A percentile compares a stretch with the other conserved stretches of the same genome.
Conservation (phyloP, 1,140 invertebrate species). For the Tetraneura akinire region DNA sequence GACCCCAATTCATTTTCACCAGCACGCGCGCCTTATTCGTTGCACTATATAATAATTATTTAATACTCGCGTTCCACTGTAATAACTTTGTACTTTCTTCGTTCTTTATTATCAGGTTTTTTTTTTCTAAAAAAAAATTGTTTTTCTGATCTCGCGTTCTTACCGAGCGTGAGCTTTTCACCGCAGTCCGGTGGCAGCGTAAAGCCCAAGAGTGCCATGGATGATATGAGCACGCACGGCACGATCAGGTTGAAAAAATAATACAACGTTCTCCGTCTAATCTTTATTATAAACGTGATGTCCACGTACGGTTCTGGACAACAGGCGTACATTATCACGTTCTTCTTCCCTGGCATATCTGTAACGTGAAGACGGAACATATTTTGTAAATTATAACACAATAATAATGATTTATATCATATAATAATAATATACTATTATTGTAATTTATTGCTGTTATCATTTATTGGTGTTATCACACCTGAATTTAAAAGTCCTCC, state of each 20-base stretch:
- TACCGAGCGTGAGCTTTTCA: slow-evolving; percentile 97
- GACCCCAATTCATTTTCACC: no score
- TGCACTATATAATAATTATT: no score
- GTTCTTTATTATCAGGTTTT: neutral
- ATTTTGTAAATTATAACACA: no score
- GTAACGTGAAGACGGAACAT: slow-evolving; percentile 50
- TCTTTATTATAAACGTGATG: slow-evolving; percentile 96
- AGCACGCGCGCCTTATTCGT: no score
- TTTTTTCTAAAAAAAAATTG: no score
- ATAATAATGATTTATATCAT: no score
- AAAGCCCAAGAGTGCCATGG: slow-evolving; percentile 96
- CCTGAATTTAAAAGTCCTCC: no score
- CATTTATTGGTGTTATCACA: no score
- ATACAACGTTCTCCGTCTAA: slow-evolving; percentile 93
- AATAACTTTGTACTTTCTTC: neutral
- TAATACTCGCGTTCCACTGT: no score
- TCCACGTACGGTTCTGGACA: slow-evolving; percentile 95
- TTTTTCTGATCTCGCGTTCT: neutral
- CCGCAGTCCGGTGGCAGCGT: slow-evolving; percentile 97
- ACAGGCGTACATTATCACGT: slow-evolving; percentile 78
- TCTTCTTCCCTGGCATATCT: slow-evolving; percentile 85
- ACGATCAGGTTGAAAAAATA: slow-evolving; percentile 99
- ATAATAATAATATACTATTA: no score
- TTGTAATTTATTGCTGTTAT: no score
- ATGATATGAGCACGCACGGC: slow-evolving; percentile 96